phyloP scores from a whole-genome alignment of 2,113 vertebrate genomes.

The Esox niger region DNA sequence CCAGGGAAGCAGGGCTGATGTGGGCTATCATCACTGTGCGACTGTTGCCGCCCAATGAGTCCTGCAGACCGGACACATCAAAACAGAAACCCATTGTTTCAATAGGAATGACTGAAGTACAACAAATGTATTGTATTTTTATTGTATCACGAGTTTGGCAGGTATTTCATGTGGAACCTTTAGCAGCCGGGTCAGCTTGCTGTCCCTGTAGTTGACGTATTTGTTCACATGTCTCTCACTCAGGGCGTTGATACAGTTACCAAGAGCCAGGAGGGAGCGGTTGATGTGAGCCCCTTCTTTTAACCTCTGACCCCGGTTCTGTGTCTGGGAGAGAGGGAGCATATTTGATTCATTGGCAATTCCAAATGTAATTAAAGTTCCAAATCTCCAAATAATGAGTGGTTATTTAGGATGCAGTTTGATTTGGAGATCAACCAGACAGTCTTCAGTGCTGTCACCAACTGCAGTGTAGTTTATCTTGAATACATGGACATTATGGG shows the following conservation, averaged over 20 bases:
- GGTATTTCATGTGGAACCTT: conserved; percentile 76
- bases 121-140: background rate
- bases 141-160: too few relatives aligned
- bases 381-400: background rate
- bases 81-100: background rate
- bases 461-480: too few relatives aligned
- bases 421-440: conserved; percentile 3
- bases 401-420: background rate
- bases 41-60: conserved; percentile 88
- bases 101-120: background rate
- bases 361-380: too few relatives aligned
- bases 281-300: conserved; percentile 95
- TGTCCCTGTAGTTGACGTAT: conserved; percentile 91
- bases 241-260: conserved; percentile 93
- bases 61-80: conserved; percentile 64
- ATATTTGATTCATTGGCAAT: background rate
- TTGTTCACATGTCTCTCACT: conserved; percentile 80
- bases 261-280: conserved; percentile 87
- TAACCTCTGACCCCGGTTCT: conserved; percentile 88
- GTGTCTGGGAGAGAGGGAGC: conserved; percentile 69
- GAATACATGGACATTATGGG: too few relatives aligned
- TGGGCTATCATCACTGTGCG: conserved; percentile 92
- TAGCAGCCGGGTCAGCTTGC: conserved; percentile 89
- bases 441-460: too few relatives aligned
- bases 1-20: conserved; percentile 86